These are phyloP conservation scores for Struthio camelus DNA, from an alignment of 2,113 vertebrate species.

Conservation along the genomic window DNA sequence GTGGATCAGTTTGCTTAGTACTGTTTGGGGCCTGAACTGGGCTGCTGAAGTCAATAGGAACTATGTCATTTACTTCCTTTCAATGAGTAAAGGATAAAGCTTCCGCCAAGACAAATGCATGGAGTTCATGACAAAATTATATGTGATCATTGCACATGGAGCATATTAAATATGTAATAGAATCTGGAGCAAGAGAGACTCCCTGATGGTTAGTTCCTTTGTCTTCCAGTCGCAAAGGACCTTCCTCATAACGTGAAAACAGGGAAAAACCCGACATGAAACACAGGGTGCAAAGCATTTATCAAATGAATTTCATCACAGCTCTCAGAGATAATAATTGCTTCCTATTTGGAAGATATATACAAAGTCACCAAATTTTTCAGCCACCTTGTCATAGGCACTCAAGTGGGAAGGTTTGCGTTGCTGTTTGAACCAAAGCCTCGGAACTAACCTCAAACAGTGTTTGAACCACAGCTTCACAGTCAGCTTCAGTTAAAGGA, in stretches of 20 bases:
- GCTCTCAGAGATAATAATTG: not conserved
- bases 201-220: not conserved
- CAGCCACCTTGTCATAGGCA: not conserved
- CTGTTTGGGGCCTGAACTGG: not conserved
- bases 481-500: not conserved
- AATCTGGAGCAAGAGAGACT: not conserved
- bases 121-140: slow-evolving; percentile 18
- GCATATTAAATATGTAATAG: not conserved
- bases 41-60: not conserved
- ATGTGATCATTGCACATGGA: not conserved
- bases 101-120: not conserved
- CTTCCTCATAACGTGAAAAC: not conserved
- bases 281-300: not conserved
- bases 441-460: not conserved
- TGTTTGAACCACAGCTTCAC: not conserved
- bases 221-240: not conserved
- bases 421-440: not conserved
- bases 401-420: not conserved
- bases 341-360: not conserved
- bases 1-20: not conserved
- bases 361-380: not conserved
- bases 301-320: not conserved
- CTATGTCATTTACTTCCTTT: not conserved
- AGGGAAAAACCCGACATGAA: not conserved
- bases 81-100: not conserved